Conservation (phyloP, 1,140 invertebrate genomes). For the Drosophila micromelanica region DNA sequence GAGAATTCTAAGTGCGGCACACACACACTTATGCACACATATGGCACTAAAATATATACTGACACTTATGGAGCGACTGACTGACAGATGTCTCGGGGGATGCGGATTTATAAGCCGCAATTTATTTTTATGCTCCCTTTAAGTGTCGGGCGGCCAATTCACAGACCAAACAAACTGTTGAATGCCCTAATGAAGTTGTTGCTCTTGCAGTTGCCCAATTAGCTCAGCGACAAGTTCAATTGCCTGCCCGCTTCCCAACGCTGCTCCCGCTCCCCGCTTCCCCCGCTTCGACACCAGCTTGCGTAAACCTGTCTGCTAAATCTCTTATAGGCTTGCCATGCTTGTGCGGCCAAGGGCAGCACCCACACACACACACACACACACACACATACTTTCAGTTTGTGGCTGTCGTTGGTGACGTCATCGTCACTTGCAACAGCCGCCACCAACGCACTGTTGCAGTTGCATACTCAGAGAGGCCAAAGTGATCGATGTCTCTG, state of each 20-base stretch:
- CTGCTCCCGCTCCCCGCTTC: no score
- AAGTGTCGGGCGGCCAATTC: constrained; percentile 15
- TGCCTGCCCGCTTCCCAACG: not conserved
- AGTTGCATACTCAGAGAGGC: not conserved
- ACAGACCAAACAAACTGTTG: constrained; percentile 17
- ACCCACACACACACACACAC: not conserved
- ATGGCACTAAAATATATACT: not conserved
- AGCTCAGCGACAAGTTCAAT: constrained; percentile 41
- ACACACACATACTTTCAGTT: not conserved
- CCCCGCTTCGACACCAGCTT: not conserved
- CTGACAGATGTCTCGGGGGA: constrained; percentile 17
- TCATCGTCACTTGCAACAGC: constrained; percentile 10
- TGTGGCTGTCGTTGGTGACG: constrained; percentile 21
- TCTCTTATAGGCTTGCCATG: constrained; percentile 8
- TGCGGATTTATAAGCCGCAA: constrained; percentile 23
- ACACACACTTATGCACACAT: constrained; percentile 2
- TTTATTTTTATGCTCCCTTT: constrained; percentile 8
- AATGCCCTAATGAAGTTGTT: constrained; percentile 5
- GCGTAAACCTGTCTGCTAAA: constrained; percentile 8
- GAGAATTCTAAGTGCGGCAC: constrained; percentile 50
- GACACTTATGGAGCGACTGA: constrained; percentile 5
- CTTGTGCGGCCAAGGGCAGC: constrained; percentile 35
- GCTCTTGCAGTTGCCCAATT: constrained; percentile 19
- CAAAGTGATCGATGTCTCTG: not conserved
- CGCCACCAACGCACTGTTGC: constrained; percentile 13